Conservation (phyloP, 2,888 invertebrate species). For the Mythimna loreyi region DNA sequence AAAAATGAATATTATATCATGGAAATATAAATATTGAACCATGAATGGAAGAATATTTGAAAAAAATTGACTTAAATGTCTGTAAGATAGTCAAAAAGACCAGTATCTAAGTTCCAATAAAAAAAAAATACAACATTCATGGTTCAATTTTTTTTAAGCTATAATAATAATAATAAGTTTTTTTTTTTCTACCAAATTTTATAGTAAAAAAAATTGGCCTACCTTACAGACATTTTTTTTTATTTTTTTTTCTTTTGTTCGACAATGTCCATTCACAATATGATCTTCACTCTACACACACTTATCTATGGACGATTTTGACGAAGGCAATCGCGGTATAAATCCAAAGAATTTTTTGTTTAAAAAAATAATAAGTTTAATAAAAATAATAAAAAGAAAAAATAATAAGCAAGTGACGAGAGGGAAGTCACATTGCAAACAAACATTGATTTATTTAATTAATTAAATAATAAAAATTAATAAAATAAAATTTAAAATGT, state of each 20-base stretch:
- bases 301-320: slow-evolving; percentile 63
- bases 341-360: slow-evolving; percentile 37
- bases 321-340: slow-evolving; percentile 51
- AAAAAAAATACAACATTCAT: slow-evolving; percentile 81
- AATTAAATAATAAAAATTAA: slow-evolving; percentile 66
- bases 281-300: slow-evolving; percentile 79
- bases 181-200: slow-evolving; percentile 56
- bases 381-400: slow-evolving; percentile 52
- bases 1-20: slow-evolving; percentile 19
- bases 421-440: slow-evolving; percentile 88
- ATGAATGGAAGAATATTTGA: slow-evolving; percentile 79
- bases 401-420: slow-evolving; percentile 82
- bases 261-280: slow-evolving; percentile 89
- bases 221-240: slow-evolving; percentile 90
- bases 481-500: slow-evolving; percentile 51
- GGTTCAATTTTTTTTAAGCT: slow-evolving; percentile 77
- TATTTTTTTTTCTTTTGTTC: slow-evolving; percentile 36
- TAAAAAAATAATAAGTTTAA: slow-evolving; percentile 32
- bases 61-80: slow-evolving; percentile 82
- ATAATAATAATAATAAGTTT: slow-evolving; percentile 27
- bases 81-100: slow-evolving; percentile 83
- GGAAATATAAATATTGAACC: slow-evolving; percentile 76
- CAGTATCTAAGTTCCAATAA: slow-evolving; percentile 61
- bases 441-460: slow-evolving; percentile 80
- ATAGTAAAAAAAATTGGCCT: slow-evolving; percentile 83